phyloP scores from a whole-genome alignment of 2,888 invertebrate genomes.

The Palloptera scutellata region DNA sequence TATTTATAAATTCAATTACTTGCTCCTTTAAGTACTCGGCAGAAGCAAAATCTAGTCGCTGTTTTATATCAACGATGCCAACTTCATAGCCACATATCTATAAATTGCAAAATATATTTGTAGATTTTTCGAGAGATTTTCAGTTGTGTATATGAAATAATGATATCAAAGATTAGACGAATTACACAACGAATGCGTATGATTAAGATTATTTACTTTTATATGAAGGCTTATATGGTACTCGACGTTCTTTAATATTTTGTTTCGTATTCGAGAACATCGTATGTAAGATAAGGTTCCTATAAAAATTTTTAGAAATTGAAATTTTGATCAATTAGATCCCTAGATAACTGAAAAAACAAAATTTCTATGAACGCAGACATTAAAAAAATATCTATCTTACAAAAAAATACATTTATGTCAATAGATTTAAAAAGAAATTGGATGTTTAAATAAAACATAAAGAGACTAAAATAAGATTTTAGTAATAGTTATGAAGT shows the following conservation, averaged over 20 bases:
- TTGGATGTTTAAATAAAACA: not conserved
- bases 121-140: not conserved
- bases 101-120: constrained; percentile 6
- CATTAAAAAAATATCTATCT: too few species aligned
- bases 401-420: too few species aligned
- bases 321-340: too few species aligned
- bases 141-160: not conserved
- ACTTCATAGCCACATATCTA: constrained; percentile 64
- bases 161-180: too few species aligned
- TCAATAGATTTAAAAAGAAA: too few species aligned
- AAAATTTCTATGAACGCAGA: too few species aligned
- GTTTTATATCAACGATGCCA: constrained; percentile 74
- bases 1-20: constrained; percentile 78
- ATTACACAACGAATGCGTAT: not conserved
- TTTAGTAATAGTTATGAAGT: too few species aligned
- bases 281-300: too few species aligned
- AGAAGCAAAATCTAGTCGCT: constrained; percentile 80
- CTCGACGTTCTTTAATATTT: too few species aligned
- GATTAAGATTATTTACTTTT: not conserved
- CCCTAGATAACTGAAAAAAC: too few species aligned
- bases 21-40: constrained; percentile 76
- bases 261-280: too few species aligned
- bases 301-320: too few species aligned
- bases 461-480: not conserved
- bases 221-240: not conserved